These are phyloP conservation scores for Fopius arisanus DNA, from an alignment of 1,140 invertebrate genomes.

Conservation along the genomic window DNA sequence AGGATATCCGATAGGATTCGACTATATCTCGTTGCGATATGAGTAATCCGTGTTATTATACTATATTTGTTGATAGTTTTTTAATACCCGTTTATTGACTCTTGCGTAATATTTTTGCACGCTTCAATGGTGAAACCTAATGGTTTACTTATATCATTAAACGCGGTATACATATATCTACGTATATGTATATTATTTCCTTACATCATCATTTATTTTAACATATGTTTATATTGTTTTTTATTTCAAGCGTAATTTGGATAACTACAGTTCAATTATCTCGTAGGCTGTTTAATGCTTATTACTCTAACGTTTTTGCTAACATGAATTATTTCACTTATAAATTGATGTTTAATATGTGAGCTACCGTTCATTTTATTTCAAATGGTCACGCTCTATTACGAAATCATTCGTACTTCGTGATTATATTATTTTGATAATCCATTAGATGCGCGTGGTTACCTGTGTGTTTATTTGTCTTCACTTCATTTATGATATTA, in stretches of 20 bases:
- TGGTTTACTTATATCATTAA: slow-evolving; percentile 35
- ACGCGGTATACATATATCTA: slow-evolving; percentile 40
- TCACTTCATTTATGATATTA: not conserved
- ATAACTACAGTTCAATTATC: slow-evolving; percentile 29
- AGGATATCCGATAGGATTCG: slow-evolving; percentile 20
- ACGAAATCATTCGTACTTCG: too few species aligned
- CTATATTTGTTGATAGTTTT: slow-evolving; percentile 4
- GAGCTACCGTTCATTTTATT: slow-evolving; percentile 45
- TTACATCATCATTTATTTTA: not conserved
- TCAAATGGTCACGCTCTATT: not conserved
- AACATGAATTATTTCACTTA: slow-evolving; percentile 52
- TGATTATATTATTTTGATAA: too few species aligned
- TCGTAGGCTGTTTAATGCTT: slow-evolving; percentile 61
- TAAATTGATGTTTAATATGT: slow-evolving; percentile 58
- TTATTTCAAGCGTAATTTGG: not conserved
- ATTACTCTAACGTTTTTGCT: slow-evolving; percentile 55
- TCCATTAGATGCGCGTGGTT: not conserved
- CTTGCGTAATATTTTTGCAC: slow-evolving; percentile 46
- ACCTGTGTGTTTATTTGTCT: not conserved
- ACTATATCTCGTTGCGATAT: not conserved
- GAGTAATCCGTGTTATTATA: slow-evolving; percentile 3
- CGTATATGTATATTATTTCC: not conserved
- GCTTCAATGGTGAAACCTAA: slow-evolving; percentile 59
- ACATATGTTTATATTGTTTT: slow-evolving; percentile 29
- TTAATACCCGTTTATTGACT: not conserved